Conservation (phyloP, 2,888 invertebrate species). For the Chesias legatella region DNA sequence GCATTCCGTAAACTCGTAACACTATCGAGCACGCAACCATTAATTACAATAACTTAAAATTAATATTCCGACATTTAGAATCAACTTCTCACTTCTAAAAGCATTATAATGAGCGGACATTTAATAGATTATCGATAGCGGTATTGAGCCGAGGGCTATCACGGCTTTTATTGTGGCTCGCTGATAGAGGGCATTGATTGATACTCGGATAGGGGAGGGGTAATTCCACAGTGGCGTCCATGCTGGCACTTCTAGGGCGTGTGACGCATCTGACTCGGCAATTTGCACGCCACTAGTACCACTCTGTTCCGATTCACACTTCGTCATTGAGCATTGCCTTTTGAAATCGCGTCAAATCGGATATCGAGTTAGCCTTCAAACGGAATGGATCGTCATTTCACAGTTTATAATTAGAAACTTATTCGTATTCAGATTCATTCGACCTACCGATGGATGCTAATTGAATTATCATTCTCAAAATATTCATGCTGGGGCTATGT, state of each 20-base stretch:
- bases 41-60: neutral
- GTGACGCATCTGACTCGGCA: slow-evolving; percentile 28
- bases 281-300: slow-evolving; percentile 27
- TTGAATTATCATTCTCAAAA: too few species aligned
- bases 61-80: slow-evolving; percentile 3
- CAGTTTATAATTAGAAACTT: too few species aligned
- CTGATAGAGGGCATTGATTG: slow-evolving; percentile 28
- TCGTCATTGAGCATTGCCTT: slow-evolving; percentile 28
- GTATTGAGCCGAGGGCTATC: slow-evolving; percentile 20
- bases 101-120: slow-evolving; percentile 26
- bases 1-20: slow-evolving; percentile 18
- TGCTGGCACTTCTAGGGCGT: slow-evolving; percentile 24
- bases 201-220: slow-evolving; percentile 18
- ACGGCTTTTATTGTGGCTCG: slow-evolving; percentile 10
- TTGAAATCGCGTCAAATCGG: slow-evolving; percentile 21
- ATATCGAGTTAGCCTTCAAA: slow-evolving; percentile 3
- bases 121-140: slow-evolving; percentile 20
- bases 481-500: too few species aligned
- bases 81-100: slow-evolving; percentile 23
- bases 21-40: slow-evolving; percentile 24
- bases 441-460: too few species aligned
- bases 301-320: slow-evolving; percentile 25
- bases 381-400: neutral
- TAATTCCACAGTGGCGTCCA: slow-evolving; percentile 18
- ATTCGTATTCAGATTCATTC: too few species aligned